A percentile compares a stretch with the other conserved stretches of the same genome.
Conservation (phyloP, 2,797 vertebrate genomes). For the Clamator glandarius region DNA sequence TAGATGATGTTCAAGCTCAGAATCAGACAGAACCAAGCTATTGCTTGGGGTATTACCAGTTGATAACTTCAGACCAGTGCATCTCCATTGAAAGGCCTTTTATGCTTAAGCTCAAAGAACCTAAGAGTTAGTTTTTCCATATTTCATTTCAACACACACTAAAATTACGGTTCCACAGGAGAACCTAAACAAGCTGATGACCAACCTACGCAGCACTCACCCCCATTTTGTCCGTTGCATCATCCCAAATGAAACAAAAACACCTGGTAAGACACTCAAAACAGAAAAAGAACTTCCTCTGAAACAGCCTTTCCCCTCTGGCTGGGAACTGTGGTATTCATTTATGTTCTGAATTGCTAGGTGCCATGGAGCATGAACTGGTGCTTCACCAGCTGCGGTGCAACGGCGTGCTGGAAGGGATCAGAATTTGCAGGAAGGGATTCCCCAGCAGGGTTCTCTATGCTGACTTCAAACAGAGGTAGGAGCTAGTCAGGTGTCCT, state of each 20-base stretch:
- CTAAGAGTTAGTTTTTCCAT: background rate
- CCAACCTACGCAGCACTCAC: slow-evolving; percentile 85
- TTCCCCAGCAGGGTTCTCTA: slow-evolving; percentile 86
- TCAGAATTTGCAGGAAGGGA: slow-evolving; percentile 87
- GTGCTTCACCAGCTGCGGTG: slow-evolving; percentile 40
- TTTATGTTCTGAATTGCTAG: background rate
- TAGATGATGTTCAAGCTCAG: background rate
- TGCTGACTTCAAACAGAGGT: slow-evolving; percentile 36
- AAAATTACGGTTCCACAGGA: background rate
- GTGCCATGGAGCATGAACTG: slow-evolving; percentile 42
- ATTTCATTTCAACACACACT: background rate
- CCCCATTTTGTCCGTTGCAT: slow-evolving; percentile 88
- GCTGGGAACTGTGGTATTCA: background rate
- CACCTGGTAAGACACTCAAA: background rate
- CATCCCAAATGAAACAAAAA: slow-evolving; percentile 77
- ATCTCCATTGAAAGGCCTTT: background rate
- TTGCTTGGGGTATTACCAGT: background rate
- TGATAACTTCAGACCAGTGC: background rate
- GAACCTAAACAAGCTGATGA: slow-evolving; percentile 65
- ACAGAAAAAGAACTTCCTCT: background rate
- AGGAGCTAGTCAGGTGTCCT: background rate
- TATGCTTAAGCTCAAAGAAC: background rate
- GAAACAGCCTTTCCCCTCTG: background rate
- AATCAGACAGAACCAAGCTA: background rate
- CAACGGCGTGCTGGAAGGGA: slow-evolving; percentile 81